Percentiles rank a stretch among this genome's conserved stretches.
phyloP scores from a whole-genome alignment of 2,797 vertebrate genomes.

The Vultur gryphus region DNA sequence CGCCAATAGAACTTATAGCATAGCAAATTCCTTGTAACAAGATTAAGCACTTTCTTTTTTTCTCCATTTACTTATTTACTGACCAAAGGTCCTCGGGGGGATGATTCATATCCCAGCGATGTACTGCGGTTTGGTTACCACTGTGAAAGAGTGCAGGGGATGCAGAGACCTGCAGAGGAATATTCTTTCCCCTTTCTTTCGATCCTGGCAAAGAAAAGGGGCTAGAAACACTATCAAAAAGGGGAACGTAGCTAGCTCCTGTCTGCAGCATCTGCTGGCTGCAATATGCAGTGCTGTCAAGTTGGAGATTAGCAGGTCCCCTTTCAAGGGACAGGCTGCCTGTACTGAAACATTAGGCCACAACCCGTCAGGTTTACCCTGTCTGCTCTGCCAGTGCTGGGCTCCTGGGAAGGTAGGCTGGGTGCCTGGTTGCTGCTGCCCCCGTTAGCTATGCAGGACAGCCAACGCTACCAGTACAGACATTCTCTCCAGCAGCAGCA shows the following conservation, averaged over 20 bases:
- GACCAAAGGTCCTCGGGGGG: neutral
- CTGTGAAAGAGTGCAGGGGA: neutral
- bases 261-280: neutral
- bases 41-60: neutral
- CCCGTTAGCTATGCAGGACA: accelerated
- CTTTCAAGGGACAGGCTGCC: neutral
- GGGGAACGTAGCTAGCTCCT: neutral
- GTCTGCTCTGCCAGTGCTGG: accelerated
- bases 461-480: neutral
- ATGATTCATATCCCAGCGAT: neutral
- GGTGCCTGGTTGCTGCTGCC: neutral
- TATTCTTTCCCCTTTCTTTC: neutral
- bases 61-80: neutral
- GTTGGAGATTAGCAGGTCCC: neutral
- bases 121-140: neutral
- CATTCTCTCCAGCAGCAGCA: neutral
- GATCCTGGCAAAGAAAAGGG: neutral
- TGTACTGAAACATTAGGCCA: neutral
- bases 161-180: neutral
- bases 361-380: neutral
- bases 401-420: neutral
- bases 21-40: neutral
- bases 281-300: neutral
- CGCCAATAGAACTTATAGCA: neutral
- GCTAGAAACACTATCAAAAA: neutral